Evolutionary conservation across 2,113 vertebrate genomes (phyloP).

Genomic region (Melanerpes aurifrons): DNA sequence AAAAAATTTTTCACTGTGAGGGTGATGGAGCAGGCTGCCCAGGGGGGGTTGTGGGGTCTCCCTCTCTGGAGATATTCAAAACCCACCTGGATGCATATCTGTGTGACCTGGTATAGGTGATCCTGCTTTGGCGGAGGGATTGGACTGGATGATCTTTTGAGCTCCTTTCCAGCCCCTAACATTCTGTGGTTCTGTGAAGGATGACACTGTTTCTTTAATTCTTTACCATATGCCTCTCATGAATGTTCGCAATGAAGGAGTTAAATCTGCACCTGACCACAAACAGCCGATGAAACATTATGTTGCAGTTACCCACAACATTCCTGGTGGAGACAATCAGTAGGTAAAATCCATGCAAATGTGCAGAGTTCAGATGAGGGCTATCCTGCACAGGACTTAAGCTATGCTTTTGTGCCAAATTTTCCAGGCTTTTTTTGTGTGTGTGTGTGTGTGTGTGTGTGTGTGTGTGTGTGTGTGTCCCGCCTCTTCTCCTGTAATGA

Average conservation of each 20-base stretch:
- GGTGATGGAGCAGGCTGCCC: too few relatives aligned
- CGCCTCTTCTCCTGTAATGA: slow-evolving; percentile 40
- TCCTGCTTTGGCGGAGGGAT: too few relatives aligned
- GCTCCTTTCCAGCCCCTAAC: too few relatives aligned
- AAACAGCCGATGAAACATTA: not conserved
- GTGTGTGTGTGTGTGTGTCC: not conserved
- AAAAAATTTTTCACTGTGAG: too few relatives aligned
- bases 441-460: too few relatives aligned
- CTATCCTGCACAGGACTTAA: slow-evolving; percentile 43
- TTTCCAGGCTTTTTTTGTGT: slow-evolving; percentile 55
- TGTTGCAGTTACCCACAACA: not conserved
- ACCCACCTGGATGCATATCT: too few relatives aligned
- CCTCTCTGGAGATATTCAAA: too few relatives aligned
- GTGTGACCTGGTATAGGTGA: too few relatives aligned
- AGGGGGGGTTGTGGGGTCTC: too few relatives aligned
- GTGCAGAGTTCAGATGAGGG: slow-evolving; percentile 50
- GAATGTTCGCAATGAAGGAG: not conserved
- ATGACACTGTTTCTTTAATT: not conserved
- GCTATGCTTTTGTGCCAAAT: slow-evolving; percentile 66
- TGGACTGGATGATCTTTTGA: too few relatives aligned
- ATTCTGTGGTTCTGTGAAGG: not conserved
- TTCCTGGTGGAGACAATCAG: slow-evolving; percentile 12
- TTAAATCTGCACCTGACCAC: slow-evolving; percentile 1
- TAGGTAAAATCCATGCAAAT: slow-evolving; percentile 65
- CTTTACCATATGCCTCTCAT: not conserved